These are phyloP conservation scores for Megalurothrips usitatus DNA, from an alignment of 2,888 invertebrate species.

Conservation along the genomic window DNA sequence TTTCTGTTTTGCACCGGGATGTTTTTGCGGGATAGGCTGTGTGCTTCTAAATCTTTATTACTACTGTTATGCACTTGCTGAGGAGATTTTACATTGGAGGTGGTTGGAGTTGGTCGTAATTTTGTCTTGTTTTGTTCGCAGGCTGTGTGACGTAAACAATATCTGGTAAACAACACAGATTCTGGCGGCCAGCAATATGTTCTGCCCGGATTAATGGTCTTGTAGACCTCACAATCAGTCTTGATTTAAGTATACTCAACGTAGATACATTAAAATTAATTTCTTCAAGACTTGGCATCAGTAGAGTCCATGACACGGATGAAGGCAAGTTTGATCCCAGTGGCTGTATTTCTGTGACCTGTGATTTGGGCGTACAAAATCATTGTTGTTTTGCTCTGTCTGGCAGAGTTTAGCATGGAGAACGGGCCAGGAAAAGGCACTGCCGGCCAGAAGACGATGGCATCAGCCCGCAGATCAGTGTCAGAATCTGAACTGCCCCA, in stretches of 20 bases:
- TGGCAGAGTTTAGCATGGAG: neutral
- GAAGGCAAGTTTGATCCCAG: neutral
- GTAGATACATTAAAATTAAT: neutral
- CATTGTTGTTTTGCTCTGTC: neutral
- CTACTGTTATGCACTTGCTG: too few species aligned
- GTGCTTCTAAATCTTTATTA: too few species aligned
- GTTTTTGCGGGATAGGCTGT: neutral
- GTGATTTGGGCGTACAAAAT: neutral
- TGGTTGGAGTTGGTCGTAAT: too few species aligned
- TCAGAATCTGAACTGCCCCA: neutral
- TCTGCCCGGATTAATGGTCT: too few species aligned
- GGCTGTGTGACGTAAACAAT: too few species aligned
- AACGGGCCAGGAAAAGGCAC: constrained; percentile 23
- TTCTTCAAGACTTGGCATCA: neutral
- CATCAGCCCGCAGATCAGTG: neutral
- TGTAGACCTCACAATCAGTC: too few species aligned
- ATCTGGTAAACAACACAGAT: too few species aligned
- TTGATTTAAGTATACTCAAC: neutral
- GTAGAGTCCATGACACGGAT: constrained; percentile 15
- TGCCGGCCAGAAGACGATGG: constrained; percentile 19
- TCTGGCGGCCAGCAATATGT: too few species aligned
- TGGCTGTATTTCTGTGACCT: neutral
- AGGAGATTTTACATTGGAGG: too few species aligned
- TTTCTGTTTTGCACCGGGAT: neutral
- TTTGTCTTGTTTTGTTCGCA: too few species aligned